Percentiles rank a stretch among this genome's conserved stretches.
These are phyloP conservation scores for Drosophila elegans DNA, from an alignment of 1,140 invertebrate species.

Conservation along the genomic window DNA sequence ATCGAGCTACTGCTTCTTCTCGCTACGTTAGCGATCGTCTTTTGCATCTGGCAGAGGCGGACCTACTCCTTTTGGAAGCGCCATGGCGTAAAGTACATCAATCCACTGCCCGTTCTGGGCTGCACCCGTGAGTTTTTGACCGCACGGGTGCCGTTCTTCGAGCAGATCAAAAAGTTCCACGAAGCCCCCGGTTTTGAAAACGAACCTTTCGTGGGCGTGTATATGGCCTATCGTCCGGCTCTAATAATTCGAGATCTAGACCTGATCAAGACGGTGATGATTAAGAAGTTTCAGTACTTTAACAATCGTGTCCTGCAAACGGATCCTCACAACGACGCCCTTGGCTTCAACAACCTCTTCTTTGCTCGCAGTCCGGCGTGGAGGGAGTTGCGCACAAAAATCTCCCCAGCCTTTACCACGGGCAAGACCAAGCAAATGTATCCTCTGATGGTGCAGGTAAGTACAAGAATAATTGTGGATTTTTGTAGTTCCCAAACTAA, in stretches of 20 bases:
- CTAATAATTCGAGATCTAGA: constrained; percentile 86
- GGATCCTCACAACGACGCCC: constrained; percentile 60
- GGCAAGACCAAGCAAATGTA: constrained; percentile 87
- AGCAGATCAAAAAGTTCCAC: constrained; percentile 50
- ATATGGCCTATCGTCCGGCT: constrained; percentile 81
- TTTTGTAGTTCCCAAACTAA: not conserved
- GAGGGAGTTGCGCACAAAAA: constrained; percentile 85
- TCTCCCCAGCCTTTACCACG: constrained; percentile 86
- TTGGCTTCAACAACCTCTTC: constrained; percentile 72
- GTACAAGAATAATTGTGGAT: not conserved
- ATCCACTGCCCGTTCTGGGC: constrained; percentile 74
- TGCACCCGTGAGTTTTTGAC: constrained; percentile 61
- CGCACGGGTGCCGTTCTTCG: constrained; percentile 27
- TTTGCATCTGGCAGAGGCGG: constrained; percentile 58
- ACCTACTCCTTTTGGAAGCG: constrained; percentile 80
- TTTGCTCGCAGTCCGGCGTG: constrained; percentile 78
- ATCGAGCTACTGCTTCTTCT: constrained; percentile 48
- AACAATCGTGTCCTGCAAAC: constrained; percentile 58
- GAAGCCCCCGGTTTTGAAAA: constrained; percentile 50
- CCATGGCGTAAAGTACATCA: constrained; percentile 81
- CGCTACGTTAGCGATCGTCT: constrained; percentile 42
- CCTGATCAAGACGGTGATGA: constrained; percentile 85
- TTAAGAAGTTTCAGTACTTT: constrained; percentile 85
- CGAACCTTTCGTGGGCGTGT: constrained; percentile 80
- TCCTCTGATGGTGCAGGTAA: constrained; percentile 84